Percentiles rank a stretch among this genome's conserved stretches.
Conservation (phyloP, 2,888 invertebrate species). For the Scotopteryx bipunctaria region DNA sequence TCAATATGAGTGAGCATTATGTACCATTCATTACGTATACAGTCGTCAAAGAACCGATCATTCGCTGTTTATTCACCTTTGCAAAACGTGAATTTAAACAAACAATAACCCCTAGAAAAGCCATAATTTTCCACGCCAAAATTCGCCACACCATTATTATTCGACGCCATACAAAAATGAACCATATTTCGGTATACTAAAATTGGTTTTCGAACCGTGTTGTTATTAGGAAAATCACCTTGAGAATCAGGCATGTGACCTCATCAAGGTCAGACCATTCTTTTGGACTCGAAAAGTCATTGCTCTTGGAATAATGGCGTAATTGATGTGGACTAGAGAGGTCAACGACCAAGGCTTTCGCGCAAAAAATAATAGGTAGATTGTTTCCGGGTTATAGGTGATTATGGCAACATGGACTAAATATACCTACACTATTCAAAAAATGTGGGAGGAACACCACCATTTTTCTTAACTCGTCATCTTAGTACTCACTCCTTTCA, state of each 20-base stretch:
- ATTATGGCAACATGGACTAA: neutral
- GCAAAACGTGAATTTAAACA: slow-evolving; percentile 4
- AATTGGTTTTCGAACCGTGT: slow-evolving; percentile 15
- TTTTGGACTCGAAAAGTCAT: slow-evolving; percentile 43
- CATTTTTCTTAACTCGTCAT: too few species aligned
- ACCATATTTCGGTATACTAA: slow-evolving; percentile 14
- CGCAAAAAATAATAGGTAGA: slow-evolving; percentile 22
- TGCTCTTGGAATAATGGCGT: slow-evolving; percentile 57
- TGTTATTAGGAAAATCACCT: slow-evolving; percentile 30
- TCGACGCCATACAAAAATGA: slow-evolving; percentile 4
- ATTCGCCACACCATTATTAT: slow-evolving; percentile 13
- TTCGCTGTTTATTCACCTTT: slow-evolving; percentile 4
- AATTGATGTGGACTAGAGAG: slow-evolving; percentile 53
- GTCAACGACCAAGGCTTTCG: slow-evolving; percentile 32
- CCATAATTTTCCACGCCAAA: slow-evolving; percentile 29
- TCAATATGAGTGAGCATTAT: too few species aligned
- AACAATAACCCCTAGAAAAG: slow-evolving; percentile 18
- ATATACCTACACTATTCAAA: neutral
- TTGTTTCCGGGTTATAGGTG: slow-evolving; percentile 27
- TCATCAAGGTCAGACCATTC: slow-evolving; percentile 54
- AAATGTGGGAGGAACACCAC: too few species aligned
- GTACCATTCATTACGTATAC: too few species aligned
- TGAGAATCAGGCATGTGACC: slow-evolving; percentile 49
- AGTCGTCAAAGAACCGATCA: too few species aligned
- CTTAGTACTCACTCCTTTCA: too few species aligned